These are phyloP conservation scores for Fragum sueziense DNA, from an alignment of 2,888 invertebrate species.

Conservation along the genomic window DNA sequence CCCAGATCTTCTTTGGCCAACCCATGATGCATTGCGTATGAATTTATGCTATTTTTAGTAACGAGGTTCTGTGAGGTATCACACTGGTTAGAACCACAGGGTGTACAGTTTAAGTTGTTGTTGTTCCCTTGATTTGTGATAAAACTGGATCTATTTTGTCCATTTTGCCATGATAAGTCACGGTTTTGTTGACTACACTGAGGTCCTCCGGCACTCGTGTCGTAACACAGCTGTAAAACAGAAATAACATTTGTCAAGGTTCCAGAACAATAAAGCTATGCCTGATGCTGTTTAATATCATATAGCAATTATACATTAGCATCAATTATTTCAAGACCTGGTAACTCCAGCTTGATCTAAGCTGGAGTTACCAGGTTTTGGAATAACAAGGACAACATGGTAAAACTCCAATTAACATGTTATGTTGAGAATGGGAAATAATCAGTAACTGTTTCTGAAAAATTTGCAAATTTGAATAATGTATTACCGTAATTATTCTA, in stretches of 20 bases:
- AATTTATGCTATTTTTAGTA: constrained; percentile 40
- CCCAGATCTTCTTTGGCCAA: constrained; percentile 44
- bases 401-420: no score
- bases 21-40: constrained; percentile 49
- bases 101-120: constrained; percentile 49
- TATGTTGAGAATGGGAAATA: no score
- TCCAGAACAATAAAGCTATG: no score
- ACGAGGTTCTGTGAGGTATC: constrained; percentile 32
- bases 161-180: constrained; percentile 43
- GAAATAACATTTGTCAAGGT: neutral
- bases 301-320: no score
- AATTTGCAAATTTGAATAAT: no score
- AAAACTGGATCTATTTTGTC: neutral
- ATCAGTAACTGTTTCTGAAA: no score
- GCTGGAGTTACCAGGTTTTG: no score
- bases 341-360: no score
- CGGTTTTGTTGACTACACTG: constrained; percentile 20
- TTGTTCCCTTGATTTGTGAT: constrained; percentile 29
- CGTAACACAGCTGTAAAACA: constrained; percentile 25
- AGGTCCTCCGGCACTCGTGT: neutral
- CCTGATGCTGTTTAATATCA: no score
- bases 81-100: constrained; percentile 59
- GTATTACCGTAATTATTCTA: no score
- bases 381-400: no score
- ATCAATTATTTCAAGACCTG: no score